Evolutionary conservation across 1,140 invertebrate genomes (phyloP).

Genomic region (Drosophila lowei): DNA sequence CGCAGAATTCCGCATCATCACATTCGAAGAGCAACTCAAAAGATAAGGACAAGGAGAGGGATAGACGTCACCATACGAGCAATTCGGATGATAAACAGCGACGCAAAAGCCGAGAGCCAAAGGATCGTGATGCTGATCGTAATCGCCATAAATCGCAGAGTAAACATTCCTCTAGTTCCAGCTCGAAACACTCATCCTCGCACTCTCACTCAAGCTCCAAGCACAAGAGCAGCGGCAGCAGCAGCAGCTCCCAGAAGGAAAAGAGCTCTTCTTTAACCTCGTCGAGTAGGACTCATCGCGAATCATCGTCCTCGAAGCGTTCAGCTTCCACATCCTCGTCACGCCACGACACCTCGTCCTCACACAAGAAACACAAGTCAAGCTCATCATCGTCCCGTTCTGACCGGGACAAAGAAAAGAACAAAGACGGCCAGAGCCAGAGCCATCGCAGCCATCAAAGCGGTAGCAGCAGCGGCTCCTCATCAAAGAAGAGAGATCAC

Average conservation of each 20-base stretch:
- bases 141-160: constrained; percentile 55
- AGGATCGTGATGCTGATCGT: constrained; percentile 42
- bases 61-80: constrained; percentile 39
- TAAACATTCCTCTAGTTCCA: constrained; percentile 59
- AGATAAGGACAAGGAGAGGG: constrained; percentile 51
- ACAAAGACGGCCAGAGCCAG: constrained; percentile 44
- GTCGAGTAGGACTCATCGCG: constrained; percentile 59
- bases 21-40: constrained; percentile 60
- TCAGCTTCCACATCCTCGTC: constrained; percentile 34
- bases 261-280: constrained; percentile 48
- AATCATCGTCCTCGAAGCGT: constrained; percentile 53
- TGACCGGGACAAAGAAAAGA: constrained; percentile 39
- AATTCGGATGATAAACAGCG: constrained; percentile 52
- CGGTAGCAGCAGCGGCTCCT: constrained; percentile 48
- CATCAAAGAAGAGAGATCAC: constrained; percentile 48
- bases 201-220: constrained; percentile 65
- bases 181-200: constrained; percentile 66
- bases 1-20: constrained; percentile 56
- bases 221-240: constrained; percentile 58
- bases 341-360: constrained; percentile 57
- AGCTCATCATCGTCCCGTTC: constrained; percentile 61
- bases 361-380: constrained; percentile 66
- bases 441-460: constrained; percentile 54
- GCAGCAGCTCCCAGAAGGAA: constrained; percentile 39
- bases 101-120: constrained; percentile 46